Evolutionary conservation across 2,797 vertebrate genomes (phyloP).

Genomic region (Pipistrellus pipistrellus): DNA sequence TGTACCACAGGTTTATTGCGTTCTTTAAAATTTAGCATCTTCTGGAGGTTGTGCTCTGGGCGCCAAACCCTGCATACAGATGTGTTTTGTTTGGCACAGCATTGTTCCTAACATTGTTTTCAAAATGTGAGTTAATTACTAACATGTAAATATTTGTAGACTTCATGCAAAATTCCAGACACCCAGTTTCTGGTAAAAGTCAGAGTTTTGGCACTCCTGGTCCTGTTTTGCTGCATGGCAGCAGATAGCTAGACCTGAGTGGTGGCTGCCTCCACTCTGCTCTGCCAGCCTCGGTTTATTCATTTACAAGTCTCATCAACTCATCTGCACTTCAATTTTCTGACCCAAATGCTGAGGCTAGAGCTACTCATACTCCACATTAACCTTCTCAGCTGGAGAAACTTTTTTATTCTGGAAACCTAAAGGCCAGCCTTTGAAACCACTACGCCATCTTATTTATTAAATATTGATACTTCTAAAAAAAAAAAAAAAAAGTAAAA

Average conservation of each 20-base stretch:
- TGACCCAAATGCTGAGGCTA: background rate
- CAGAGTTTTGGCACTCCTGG: background rate
- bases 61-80: background rate
- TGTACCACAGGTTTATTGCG: background rate
- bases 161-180: background rate
- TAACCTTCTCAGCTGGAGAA: constrained; percentile 37
- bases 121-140: constrained; percentile 19
- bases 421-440: constrained; percentile 1
- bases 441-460: constrained; percentile 26
- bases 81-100: background rate
- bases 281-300: background rate
- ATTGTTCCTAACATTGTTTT: constrained; percentile 4
- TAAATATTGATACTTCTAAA: constrained; percentile 13
- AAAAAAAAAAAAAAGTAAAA: background rate
- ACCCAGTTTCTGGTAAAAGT: background rate
- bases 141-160: constrained; percentile 21
- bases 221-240: background rate
- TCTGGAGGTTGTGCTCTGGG: constrained; percentile 24
- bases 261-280: background rate
- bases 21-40: constrained; percentile 42
- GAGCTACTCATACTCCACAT: background rate
- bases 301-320: background rate
- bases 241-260: background rate
- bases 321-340: constrained; percentile 9
- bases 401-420: constrained; percentile 3